These are phyloP conservation scores for Alethe castanea DNA, from an alignment of 2,113 vertebrate genomes.

Conservation along the genomic window DNA sequence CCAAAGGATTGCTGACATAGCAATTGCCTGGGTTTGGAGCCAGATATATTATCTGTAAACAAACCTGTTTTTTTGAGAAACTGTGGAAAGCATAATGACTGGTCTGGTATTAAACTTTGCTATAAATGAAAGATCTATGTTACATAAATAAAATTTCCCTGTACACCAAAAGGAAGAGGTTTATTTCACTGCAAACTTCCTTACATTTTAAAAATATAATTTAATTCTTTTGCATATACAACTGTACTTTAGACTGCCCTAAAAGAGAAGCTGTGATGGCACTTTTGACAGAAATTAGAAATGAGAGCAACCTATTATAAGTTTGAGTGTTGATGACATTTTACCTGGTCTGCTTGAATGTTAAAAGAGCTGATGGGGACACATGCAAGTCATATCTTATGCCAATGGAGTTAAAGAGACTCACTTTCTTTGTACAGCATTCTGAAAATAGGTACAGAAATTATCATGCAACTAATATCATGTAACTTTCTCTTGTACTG, in stretches of 20 bases:
- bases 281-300: background rate
- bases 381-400: background rate
- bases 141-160: background rate
- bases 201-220: background rate
- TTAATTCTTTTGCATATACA: background rate
- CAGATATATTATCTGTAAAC: background rate
- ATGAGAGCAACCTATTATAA: background rate
- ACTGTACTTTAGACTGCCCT: background rate
- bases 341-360: background rate
- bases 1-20: background rate
- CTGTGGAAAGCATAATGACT: background rate
- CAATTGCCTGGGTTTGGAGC: background rate
- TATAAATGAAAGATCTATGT: background rate
- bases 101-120: background rate
- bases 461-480: background rate
- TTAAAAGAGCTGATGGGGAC: background rate
- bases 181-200: background rate
- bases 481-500: background rate
- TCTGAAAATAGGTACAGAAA: background rate
- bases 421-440: background rate
- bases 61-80: background rate
- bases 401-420: background rate
- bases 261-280: background rate
- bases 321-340: background rate
- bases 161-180: background rate